Conservation (phyloP, 2,888 invertebrate genomes). For the Galeopsomyia nigrocyanea region DNA sequence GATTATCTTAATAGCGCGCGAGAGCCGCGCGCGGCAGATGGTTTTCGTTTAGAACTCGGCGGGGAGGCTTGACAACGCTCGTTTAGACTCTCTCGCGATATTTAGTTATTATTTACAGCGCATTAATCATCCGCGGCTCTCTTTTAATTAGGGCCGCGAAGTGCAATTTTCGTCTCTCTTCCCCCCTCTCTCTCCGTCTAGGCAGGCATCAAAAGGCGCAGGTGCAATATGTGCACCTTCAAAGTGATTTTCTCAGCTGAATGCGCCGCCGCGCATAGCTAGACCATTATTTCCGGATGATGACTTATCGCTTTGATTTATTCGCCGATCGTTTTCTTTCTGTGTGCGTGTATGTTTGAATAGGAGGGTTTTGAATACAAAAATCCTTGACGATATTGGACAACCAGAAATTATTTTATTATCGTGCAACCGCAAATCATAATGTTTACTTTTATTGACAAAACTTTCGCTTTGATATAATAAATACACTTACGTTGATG, state of each 20-base stretch:
- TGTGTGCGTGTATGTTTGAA: not conserved
- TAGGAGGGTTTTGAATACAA: not conserved
- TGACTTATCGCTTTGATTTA: constrained; percentile 3
- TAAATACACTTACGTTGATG: too few species aligned
- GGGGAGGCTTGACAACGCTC: constrained; percentile 50
- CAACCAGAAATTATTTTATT: constrained; percentile 15
- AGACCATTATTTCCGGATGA: constrained; percentile 15
- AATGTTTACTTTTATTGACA: too few species aligned
- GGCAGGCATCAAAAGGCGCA: constrained; percentile 33
- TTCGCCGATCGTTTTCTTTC: not conserved
- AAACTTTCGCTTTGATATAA: too few species aligned
- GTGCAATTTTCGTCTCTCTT: not conserved
- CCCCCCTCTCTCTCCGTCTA: constrained; percentile 39
- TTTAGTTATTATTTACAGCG: constrained; percentile 49
- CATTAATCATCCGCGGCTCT: constrained; percentile 44
- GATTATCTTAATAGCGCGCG: constrained; percentile 66
- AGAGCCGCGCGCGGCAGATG: constrained; percentile 49
- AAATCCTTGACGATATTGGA: not conserved
- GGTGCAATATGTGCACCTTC: constrained; percentile 33
- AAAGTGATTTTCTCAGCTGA: constrained; percentile 36
- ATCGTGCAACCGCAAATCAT: not conserved
- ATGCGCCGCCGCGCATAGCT: constrained; percentile 16
- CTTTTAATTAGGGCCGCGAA: constrained; percentile 7
- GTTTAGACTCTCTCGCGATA: constrained; percentile 55
- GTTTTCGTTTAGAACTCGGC: constrained; percentile 48